phyloP scores from a whole-genome alignment of 2,113 vertebrate species.

The Myxocyprinus asiaticus region DNA sequence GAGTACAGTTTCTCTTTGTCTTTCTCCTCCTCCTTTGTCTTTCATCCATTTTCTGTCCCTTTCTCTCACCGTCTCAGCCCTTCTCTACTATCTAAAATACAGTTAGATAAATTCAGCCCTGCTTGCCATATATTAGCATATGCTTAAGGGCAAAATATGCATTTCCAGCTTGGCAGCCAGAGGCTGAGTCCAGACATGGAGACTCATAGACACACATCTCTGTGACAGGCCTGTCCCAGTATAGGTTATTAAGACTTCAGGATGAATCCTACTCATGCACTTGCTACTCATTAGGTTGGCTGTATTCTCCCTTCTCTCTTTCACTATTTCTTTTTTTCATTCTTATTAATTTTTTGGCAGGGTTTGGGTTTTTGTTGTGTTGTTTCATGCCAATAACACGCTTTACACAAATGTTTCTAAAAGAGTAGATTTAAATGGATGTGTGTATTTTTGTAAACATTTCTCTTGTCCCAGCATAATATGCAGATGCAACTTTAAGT shows the following conservation, averaged over 20 bases:
- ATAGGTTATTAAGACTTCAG: slow-evolving; percentile 3
- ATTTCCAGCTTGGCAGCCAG: slow-evolving; percentile 18
- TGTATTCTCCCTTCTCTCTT: too few species aligned
- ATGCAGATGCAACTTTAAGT: too few species aligned
- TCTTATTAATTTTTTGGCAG: too few species aligned
- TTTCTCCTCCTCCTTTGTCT: background rate
- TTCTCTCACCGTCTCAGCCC: too few species aligned
- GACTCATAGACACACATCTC: background rate
- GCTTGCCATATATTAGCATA: slow-evolving; percentile 50
- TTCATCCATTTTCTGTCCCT: background rate
- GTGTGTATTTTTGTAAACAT: too few species aligned
- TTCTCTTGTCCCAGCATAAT: too few species aligned
- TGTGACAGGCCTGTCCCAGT: background rate
- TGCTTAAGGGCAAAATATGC: slow-evolving; percentile 47
- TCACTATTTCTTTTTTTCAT: too few species aligned
- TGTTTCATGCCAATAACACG: too few species aligned
- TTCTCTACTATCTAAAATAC: background rate
- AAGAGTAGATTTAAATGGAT: too few species aligned
- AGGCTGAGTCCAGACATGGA: background rate
- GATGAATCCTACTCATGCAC: background rate
- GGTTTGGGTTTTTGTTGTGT: too few species aligned
- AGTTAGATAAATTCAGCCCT: slow-evolving; percentile 27
- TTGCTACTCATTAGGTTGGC: slow-evolving; percentile 14
- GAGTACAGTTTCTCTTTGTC: background rate
- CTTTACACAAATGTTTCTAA: too few species aligned